phyloP scores from a whole-genome alignment of 1,140 invertebrate genomes.

The Hylaeus anthracinus region DNA sequence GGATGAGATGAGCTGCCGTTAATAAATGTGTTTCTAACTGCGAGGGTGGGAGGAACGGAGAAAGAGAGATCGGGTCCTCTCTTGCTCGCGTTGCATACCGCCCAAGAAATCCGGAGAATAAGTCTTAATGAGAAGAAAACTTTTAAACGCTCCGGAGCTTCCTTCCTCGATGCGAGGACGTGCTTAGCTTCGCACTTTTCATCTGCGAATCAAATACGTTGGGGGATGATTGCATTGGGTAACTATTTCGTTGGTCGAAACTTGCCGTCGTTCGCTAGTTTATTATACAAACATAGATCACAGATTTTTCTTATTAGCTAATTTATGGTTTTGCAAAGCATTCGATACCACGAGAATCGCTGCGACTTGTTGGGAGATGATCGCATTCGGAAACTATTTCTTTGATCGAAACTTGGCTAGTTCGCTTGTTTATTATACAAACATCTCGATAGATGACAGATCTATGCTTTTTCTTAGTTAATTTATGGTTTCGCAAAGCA shows the following conservation, averaged over 20 bases:
- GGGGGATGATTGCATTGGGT: background rate
- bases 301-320: background rate
- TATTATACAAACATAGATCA: too few species aligned
- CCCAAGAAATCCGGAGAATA: slow-evolving; percentile 69
- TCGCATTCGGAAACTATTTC: too few species aligned
- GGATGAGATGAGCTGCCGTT: slow-evolving; percentile 69
- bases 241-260: background rate
- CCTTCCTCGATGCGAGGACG: slow-evolving; percentile 42
- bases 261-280: background rate
- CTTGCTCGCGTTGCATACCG: slow-evolving; percentile 41
- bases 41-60: background rate
- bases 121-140: slow-evolving; percentile 76
- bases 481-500: background rate
- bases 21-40: slow-evolving; percentile 77
- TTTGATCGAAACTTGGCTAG: too few species aligned
- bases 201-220: background rate
- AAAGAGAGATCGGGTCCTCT: slow-evolving; percentile 11
- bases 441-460: too few species aligned
- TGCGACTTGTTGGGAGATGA: too few species aligned
- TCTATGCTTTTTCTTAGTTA: background rate
- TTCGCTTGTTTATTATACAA: too few species aligned
- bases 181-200: slow-evolving; percentile 38
- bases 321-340: background rate
- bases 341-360: background rate
- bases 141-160: slow-evolving; percentile 71